A percentile compares a stretch with the other conserved stretches of the same genome.
Evolutionary conservation across 2,113 vertebrate species (phyloP).

Genomic region (Ptychochromis oligacanthus): DNA sequence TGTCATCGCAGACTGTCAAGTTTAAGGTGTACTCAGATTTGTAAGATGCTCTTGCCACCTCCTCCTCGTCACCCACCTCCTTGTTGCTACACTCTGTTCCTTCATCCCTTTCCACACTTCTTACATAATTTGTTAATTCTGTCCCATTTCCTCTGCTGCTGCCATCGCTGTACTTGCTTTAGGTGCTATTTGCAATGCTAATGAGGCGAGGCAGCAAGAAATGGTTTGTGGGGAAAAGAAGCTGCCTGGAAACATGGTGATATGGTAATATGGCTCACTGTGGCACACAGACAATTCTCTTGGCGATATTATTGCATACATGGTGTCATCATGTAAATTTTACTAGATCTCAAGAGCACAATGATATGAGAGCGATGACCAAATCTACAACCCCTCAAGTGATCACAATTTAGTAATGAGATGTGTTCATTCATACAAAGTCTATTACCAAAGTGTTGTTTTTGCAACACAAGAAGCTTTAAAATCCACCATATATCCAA

Average conservation of each 20-base stretch:
- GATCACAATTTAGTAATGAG: neutral
- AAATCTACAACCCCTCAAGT: neutral
- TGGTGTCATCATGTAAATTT: slow-evolving; percentile 28
- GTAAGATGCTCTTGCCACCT: slow-evolving; percentile 52
- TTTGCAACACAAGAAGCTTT: neutral
- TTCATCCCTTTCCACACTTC: slow-evolving; percentile 46
- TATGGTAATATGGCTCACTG: slow-evolving; percentile 55
- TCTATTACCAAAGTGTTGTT: neutral
- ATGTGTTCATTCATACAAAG: neutral
- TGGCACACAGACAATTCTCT: slow-evolving; percentile 40
- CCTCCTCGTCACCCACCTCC: slow-evolving; percentile 54
- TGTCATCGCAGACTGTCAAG: slow-evolving; percentile 46
- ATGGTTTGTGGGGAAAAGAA: slow-evolving; percentile 57
- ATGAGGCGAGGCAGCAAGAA: slow-evolving; percentile 70
- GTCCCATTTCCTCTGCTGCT: slow-evolving; percentile 66
- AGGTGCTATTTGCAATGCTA: slow-evolving; percentile 77
- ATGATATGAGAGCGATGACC: neutral
- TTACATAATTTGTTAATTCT: slow-evolving; percentile 75
- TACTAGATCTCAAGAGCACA: neutral
- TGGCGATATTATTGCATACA: slow-evolving; percentile 30
- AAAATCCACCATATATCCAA: neutral
- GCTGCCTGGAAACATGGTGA: slow-evolving; percentile 65
- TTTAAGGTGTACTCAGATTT: slow-evolving; percentile 60
- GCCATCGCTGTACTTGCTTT: slow-evolving; percentile 60
- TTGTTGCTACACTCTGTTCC: slow-evolving; percentile 57